Evolutionary conservation across 2,888 invertebrate species (phyloP).

Genomic region (Cephus spinipes): DNA sequence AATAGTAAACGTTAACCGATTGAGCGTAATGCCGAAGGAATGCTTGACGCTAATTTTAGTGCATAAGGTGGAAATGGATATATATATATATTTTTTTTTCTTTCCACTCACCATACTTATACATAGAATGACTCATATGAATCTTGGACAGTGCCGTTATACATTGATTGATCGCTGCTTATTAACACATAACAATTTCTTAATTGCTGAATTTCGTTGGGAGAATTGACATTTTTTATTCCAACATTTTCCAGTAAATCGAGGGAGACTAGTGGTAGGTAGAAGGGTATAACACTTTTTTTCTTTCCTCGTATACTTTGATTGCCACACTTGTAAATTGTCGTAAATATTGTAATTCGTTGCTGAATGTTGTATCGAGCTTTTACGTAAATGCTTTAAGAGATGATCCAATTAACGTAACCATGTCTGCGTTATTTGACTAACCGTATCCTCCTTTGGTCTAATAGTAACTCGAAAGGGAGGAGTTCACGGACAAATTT

Average conservation of each 20-base stretch:
- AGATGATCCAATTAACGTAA: background rate
- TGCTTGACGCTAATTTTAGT: background rate
- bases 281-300: constrained; percentile 58
- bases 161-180: background rate
- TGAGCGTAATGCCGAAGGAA: background rate
- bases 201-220: constrained; percentile 28
- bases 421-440: background rate
- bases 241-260: constrained; percentile 65
- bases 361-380: constrained; percentile 63
- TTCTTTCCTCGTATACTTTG: constrained; percentile 57
- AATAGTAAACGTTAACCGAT: background rate
- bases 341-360: constrained; percentile 53
- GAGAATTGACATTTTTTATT: constrained; percentile 60
- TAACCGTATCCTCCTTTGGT: constrained; percentile 28
- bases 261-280: constrained; percentile 65
- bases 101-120: background rate
- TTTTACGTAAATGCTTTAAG: constrained; percentile 45
- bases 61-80: background rate
- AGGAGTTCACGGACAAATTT: constrained; percentile 65
- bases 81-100: background rate
- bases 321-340: constrained; percentile 49
- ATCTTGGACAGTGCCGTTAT: background rate
- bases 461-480: constrained; percentile 62
- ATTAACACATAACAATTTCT: background rate
- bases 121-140: background rate